Conservation (phyloP, 2,797 vertebrate genomes). For the Sarcoramphus papa region DNA sequence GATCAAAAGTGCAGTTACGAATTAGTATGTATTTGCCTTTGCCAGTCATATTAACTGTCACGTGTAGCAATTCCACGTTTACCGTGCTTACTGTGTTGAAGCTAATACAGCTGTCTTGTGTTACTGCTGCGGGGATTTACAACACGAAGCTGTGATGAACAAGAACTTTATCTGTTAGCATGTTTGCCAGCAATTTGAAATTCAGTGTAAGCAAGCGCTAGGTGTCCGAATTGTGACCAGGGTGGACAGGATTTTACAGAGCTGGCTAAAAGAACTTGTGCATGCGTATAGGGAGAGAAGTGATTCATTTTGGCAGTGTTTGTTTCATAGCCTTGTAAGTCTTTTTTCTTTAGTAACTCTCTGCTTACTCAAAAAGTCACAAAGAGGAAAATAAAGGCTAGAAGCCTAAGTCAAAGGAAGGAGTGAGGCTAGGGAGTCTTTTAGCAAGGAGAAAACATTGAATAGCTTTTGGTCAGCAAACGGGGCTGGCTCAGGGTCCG, state of each 20-base stretch:
- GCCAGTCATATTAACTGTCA: background rate
- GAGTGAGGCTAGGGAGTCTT: background rate
- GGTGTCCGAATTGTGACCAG: background rate
- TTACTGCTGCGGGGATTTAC: background rate
- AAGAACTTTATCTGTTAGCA: background rate
- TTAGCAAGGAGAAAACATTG: background rate
- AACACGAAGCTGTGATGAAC: background rate
- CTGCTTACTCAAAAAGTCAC: background rate
- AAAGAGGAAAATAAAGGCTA: background rate
- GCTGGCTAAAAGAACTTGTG: background rate
- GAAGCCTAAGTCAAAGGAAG: background rate
- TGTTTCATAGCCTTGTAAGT: background rate
- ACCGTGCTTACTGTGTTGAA: background rate
- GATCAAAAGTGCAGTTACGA: background rate
- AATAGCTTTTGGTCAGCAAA: background rate
- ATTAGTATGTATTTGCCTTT: background rate
- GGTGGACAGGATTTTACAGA: background rate
- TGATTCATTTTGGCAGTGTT: background rate
- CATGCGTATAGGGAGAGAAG: fast-evolving
- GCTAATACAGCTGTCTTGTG: background rate
- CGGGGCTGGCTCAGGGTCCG: fast-evolving
- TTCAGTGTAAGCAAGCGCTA: background rate
- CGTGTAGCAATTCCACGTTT: fast-evolving
- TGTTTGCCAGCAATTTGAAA: background rate
- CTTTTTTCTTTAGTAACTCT: background rate